Conservation (phyloP, 2,888 invertebrate species). For the Leptopilina myrica region DNA sequence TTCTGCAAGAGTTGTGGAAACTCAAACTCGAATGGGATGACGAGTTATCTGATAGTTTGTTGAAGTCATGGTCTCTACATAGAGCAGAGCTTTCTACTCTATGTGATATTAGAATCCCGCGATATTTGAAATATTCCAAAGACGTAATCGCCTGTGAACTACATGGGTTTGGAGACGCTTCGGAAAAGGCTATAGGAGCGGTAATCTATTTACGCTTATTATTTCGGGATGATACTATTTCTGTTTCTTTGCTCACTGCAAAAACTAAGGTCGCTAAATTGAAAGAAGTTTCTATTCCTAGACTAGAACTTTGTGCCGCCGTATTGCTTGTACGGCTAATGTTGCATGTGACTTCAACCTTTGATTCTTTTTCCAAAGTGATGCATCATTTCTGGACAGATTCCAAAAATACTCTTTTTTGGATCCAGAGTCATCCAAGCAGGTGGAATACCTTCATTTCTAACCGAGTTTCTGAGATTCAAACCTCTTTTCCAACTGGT, state of each 20-base stretch:
- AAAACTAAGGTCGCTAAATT: background rate
- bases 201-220: background rate
- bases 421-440: background rate
- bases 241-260: background rate
- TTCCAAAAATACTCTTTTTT: background rate
- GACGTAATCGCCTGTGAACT: background rate
- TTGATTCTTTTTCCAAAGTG: no score
- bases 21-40: no score
- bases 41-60: no score
- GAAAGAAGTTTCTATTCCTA: no score
- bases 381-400: no score
- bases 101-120: background rate
- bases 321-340: no score
- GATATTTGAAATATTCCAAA: background rate
- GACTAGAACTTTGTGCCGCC: no score
- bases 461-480: background rate
- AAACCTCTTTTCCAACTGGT: background rate
- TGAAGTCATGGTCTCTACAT: background rate
- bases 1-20: background rate
- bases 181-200: background rate
- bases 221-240: background rate
- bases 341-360: no score
- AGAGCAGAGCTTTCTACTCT: background rate
- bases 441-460: background rate
- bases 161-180: constrained; percentile 5